A percentile compares a stretch with the other conserved stretches of the same genome.
Evolutionary conservation across 1,140 invertebrate genomes (phyloP).

Genomic region (Heliconius himera): DNA sequence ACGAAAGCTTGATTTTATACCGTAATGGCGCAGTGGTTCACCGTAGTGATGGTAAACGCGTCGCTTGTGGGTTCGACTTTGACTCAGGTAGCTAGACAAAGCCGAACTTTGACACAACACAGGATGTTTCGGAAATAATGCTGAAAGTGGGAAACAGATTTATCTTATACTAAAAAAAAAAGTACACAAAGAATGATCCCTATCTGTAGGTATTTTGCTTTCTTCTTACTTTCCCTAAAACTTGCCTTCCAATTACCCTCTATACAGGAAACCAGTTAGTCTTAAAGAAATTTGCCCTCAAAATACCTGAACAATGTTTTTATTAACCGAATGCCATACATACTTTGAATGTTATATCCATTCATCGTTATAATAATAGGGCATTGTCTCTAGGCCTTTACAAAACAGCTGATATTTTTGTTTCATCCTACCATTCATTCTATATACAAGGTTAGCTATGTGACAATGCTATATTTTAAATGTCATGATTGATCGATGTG

Average conservation of each 20-base stretch:
- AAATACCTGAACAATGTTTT: background rate
- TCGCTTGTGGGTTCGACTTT: too few species aligned
- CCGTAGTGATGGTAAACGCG: too few species aligned
- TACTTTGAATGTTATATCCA: constrained; percentile 3
- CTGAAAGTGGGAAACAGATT: too few species aligned
- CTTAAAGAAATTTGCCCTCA: background rate
- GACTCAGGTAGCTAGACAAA: too few species aligned
- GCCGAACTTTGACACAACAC: too few species aligned
- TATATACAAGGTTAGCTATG: background rate
- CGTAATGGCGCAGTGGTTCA: too few species aligned
- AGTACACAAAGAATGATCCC: too few species aligned
- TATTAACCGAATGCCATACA: background rate
- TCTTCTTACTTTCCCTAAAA: background rate
- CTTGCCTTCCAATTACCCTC: background rate
- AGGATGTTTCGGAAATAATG: too few species aligned
- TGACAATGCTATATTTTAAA: constrained; percentile 8
- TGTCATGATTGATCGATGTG: constrained; percentile 1
- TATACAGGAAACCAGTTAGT: background rate
- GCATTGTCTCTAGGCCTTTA: constrained; percentile 5
- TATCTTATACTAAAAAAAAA: too few species aligned
- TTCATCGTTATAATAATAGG: constrained; percentile 13
- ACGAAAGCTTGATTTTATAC: too few species aligned
- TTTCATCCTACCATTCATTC: background rate
- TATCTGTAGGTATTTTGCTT: background rate
- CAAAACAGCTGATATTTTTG: constrained; percentile 15